Base-by-base conservation (phyloP, 2,797 vertebrate species). In the Aeoliscus strigatus region DNA sequence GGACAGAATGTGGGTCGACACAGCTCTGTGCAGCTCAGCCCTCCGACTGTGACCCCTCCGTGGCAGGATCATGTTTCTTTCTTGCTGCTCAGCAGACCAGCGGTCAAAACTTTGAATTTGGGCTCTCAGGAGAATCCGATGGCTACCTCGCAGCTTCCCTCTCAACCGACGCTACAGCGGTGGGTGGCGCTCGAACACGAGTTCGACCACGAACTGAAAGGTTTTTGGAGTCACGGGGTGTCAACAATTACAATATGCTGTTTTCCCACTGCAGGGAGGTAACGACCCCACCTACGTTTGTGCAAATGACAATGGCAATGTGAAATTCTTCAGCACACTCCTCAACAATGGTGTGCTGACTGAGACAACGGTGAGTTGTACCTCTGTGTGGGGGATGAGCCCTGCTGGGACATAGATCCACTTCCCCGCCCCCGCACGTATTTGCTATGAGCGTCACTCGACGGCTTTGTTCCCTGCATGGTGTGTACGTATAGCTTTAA, bases 251-350 rank as follows among this genome's bases (percentile, higher is more conserved):
- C 8, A 23, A 23, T 8, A 4, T 27, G 31, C 2, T 59, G 27
- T 0, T 61, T 65, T 46, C 51, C 3, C 15, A 12, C 27, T 1
- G 11, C 39, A 81, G 79, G 53, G 32, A 25, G 10, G 0, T 0
- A 45, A 46, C 2, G 57, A 45, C 36, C 6, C 8, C 1, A 48
- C 66, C 23, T 81, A 66, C 14, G 0, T 83, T 14, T 83, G 78
- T 16, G 72, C 61, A 8, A 79, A 68, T 4, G 5, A 40, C 31
- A 61, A 44, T 0, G 8, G 27, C 0, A 0, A 0, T 0, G 28
- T 79, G 0, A 0, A 1, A 2, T 77, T 79, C 42, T 8, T 69
- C 1, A 0, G 9, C 0, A 4, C 60, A 9, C 0, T 8, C 2
- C 26, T 60, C 4, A 0, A 14, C 13, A 39, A 51, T 2, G 1